Base-by-base conservation (phyloP, 2,888 invertebrate genomes). In the Agrochola macilenta region DNA sequence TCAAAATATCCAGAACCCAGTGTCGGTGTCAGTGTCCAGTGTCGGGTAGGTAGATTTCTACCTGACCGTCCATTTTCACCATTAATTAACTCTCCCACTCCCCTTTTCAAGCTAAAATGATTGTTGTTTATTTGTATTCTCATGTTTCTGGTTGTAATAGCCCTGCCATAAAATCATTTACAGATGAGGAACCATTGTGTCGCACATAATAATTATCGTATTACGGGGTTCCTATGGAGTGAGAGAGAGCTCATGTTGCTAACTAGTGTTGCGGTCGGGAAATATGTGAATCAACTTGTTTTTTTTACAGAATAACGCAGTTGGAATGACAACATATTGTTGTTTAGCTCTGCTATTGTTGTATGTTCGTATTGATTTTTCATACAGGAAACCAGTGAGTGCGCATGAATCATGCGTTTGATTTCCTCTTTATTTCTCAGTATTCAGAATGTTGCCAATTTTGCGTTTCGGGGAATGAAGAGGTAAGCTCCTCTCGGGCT, bases 171-270 rank as follows among this genome's bases (percentile, higher is more conserved):
- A 20, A 69, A 46, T 80, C 26, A 82, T 72, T 64, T 88, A 82
- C 74, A 83, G 81, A 90, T 84, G 91, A 91, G 92, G 92, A 93
- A 93, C 91, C 87, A 92, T 93, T 93, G 92, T 93, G 88, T 92
- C 87, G 82, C 81, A 86, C 83, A 87, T 91, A 91, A 87, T 91
- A 91, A 94, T 92, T 92, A 91, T 89, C 84, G 89, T 90, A 88
- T 66, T 66, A 90, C 85, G 85, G 85, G 81, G 90, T 90, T 91
- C 88, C 88, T 90, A 87, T 87, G 79, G 78, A 83, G 91, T 30
- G 30, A 30, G 30, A 90, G 94, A 95, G 94, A 95, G 93, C 88
- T 87, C 84, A 79, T 78, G 75, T 79, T 84, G 81, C 78, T 84
- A 79, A 86, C 89, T 90, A 93, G 92, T 92, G 92, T 91, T 75